Evolutionary conservation across 2,888 invertebrate species (phyloP).

Genomic region (Euplagia quadripunctaria): DNA sequence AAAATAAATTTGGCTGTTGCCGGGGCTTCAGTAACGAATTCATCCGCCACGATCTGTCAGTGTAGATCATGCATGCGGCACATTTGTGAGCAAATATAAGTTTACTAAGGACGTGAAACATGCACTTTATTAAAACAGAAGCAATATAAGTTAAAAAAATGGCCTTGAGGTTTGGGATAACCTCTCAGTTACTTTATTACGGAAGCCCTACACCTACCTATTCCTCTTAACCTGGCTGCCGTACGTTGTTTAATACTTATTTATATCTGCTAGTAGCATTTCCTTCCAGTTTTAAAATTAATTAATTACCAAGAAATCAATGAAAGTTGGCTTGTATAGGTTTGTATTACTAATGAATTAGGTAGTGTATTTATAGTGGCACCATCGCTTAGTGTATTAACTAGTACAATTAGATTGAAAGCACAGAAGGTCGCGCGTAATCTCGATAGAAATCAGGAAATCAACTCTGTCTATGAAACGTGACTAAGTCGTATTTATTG

Average conservation of each 20-base stretch:
- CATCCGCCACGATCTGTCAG: background rate
- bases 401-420: background rate
- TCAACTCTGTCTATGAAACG: background rate
- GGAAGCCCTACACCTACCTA: no score
- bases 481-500: background rate
- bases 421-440: background rate
- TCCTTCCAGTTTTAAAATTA: background rate
- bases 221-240: no score
- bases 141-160: no score
- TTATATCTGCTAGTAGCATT: no score
- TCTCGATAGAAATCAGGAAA: background rate
- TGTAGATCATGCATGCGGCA: background rate
- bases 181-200: no score
- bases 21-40: background rate
- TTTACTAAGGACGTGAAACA: background rate
- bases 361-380: background rate
- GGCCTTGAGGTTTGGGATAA: no score
- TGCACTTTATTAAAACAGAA: background rate
- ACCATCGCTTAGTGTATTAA: background rate
- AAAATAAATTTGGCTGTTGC: conserved; percentile 3
- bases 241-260: no score
- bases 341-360: background rate
- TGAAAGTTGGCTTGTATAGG: background rate
- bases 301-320: background rate
- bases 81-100: background rate